Evolutionary conservation across 1,140 invertebrate genomes (phyloP), one percentile per base, ranked within the genome.

Genomic region (Camponotus pennsylvanicus): DNA sequence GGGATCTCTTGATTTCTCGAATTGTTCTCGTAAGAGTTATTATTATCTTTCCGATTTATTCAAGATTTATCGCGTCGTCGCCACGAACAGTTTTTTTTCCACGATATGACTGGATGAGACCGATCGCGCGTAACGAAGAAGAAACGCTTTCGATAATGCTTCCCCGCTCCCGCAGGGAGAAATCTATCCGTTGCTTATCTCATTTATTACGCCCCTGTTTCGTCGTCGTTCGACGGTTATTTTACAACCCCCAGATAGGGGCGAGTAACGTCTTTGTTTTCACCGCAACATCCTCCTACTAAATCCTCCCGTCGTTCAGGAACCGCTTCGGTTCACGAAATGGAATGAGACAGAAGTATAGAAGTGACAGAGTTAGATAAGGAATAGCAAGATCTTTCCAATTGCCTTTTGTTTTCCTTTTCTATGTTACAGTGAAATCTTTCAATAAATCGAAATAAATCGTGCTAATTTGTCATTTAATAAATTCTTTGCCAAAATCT

Each of bases 251-350:
- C 79, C 80, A 93, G 94, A 95, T 94, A 95, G 89, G 88, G 91
- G 84, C 88, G 63, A 92, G 89, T 94, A 94, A 95, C 92, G 93
- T 95, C 95, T 95, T 95, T 95, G 94, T 95, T 95, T 95, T 95
- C 94, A 93, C 93, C 92, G 91, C 93, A 93, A 89, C 90, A 88
- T 92, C 89, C 80, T 88, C 82, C 89, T 69, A 73, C 49, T 84
- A 61, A 75, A 88, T 85, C 90, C 87, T 85, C 77, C 85, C 67
- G 2, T 86, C 85, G 66, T 80, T 89, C 85, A 27, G 40, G 32
- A 66, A 77, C 82, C 79, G 73, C 66, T 64, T 59, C 67, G 52
- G 37, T 55, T 61, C 85, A 32, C 40, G 83, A 76, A 79, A 59
- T 52, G 27, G 3, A 82, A 42, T 57, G 78, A 80, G 77, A 52